These are phyloP conservation scores for Nyctereutes procyonoides DNA, from an alignment of 2,113 vertebrate species.

Conservation along the genomic window DNA sequence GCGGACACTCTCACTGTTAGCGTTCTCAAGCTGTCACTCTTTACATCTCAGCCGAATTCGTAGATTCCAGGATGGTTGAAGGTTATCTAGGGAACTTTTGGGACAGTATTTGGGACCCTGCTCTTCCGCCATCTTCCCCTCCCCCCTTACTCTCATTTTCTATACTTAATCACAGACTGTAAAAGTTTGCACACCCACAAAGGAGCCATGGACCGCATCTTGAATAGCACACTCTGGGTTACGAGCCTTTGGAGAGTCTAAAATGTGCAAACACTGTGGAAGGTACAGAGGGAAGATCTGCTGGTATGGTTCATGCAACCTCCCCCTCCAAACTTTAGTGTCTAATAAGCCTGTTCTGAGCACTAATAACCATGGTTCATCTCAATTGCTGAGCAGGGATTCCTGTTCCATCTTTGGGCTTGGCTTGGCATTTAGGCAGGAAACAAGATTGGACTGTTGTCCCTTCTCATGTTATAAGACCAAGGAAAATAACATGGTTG, in stretches of 20 bases:
- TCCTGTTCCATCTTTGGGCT: not conserved
- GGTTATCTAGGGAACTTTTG: too few species aligned
- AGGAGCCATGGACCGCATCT: not conserved
- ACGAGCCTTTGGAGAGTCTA: not conserved
- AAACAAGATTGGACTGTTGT: not conserved
- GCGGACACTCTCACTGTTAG: too few species aligned
- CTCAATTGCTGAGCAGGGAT: not conserved
- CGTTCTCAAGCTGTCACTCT: too few species aligned
- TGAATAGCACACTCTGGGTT: not conserved
- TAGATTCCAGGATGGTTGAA: too few species aligned
- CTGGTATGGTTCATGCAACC: not conserved
- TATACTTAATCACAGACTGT: not conserved
- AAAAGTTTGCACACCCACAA: not conserved
- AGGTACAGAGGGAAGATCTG: not conserved
- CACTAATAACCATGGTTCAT: fast-evolving
- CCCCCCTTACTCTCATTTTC: conserved; percentile 15
- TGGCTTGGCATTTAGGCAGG: not conserved
- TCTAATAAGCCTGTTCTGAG: not conserved
- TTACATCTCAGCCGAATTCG: too few species aligned
- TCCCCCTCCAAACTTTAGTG: not conserved
- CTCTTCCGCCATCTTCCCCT: too few species aligned
- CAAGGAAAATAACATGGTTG: conserved; percentile 7
- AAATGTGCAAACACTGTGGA: not conserved
- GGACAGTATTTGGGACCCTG: too few species aligned
- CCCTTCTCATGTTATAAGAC: not conserved